Evolutionary conservation across 2,888 invertebrate species (phyloP), one percentile per base, ranked within the genome.

Genomic region (Watsonalla cultraria): DNA sequence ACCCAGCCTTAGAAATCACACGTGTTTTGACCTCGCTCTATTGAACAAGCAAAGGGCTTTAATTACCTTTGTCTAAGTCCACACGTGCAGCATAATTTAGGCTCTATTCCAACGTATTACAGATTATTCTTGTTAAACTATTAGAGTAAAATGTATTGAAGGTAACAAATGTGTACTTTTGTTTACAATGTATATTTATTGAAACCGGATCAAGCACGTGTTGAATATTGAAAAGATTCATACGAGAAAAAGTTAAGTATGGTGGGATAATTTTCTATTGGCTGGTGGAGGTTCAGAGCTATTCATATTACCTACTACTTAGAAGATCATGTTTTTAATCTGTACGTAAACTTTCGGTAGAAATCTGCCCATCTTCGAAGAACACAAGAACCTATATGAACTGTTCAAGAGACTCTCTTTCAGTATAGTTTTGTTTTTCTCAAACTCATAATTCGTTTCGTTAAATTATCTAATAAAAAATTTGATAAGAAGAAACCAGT

Each of bases 21-120:
- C 82, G 82, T 74, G 75, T 66, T 57, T 60, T 67, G 74, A 78
- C 82, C 81, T 83, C 74, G 77, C 61, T 65, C 65, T 56, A 59
- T 72, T 77, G 67, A 70, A 60, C 59, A 66, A 60, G 65, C 59
- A 67, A 76, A 77, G 65, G 72, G 66, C 66, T 63, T 77, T 84
- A 84, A 85, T 84, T 84, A 81, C 76, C 72, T 78, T 84, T 82
- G 83, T 84, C 66, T 58, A 68, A 59, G 66, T 57, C 61, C 64
- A 68, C 83, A 83, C 82, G 82, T 83, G 83, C 71, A 72, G 66
- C 53, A 59, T 57, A 56, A 59, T 62, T 61, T 54, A 64, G 11
- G 5, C 11, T 11, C 11, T 42, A 42, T 11, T 11, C 8, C 42
- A 42, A 42, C 42, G 11, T 11, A 42, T 5, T 8, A 42, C 42